Evolutionary conservation across 2,113 vertebrate genomes (phyloP).

Genomic region (Hypocryptadius cinnamomeus): DNA sequence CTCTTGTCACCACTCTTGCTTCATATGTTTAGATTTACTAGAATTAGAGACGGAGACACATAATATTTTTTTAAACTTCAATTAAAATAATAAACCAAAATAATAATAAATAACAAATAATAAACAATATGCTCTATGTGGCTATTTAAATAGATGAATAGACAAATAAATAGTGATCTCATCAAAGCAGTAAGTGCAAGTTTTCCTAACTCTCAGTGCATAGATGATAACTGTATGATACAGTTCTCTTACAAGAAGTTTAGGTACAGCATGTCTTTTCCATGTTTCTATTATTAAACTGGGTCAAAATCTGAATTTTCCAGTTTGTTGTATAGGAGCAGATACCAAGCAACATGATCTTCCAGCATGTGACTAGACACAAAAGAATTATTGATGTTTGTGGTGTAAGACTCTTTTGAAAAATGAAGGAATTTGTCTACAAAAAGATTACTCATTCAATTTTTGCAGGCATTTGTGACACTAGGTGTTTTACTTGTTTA

Average conservation of each 20-base stretch:
- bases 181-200: not conserved
- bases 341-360: not conserved
- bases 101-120: not conserved
- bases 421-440: not conserved
- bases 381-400: not conserved
- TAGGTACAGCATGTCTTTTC: not conserved
- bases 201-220: not conserved
- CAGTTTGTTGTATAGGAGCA: not conserved
- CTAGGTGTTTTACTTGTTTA: not conserved
- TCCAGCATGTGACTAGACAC: not conserved
- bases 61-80: not conserved
- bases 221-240: not conserved
- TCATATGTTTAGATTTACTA: not conserved
- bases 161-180: not conserved
- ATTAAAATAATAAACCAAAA: not conserved
- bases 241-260: not conserved
- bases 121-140: not conserved
- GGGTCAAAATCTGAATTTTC: not conserved
- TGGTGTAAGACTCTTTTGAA: not conserved
- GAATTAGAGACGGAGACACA: not conserved
- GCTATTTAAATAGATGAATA: not conserved
- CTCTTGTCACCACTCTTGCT: not conserved
- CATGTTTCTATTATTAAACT: not conserved
- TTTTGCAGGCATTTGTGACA: not conserved
- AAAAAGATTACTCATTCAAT: not conserved